Conservation (phyloP, 2,797 vertebrate species). For the Varecia variegata region DNA sequence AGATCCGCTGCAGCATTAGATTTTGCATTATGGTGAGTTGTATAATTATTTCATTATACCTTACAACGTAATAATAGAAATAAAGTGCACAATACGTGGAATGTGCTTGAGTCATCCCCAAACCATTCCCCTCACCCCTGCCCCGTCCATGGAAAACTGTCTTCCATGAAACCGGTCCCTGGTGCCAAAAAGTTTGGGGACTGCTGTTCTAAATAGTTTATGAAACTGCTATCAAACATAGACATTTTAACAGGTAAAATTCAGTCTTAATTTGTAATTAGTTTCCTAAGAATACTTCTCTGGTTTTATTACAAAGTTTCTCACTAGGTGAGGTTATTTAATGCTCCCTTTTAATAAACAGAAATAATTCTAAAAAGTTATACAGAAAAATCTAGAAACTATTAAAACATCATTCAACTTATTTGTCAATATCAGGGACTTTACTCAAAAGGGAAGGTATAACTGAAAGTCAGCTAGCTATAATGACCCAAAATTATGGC, state of each 20-base stretch:
- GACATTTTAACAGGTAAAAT: neutral
- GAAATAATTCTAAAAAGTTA: constrained; percentile 35
- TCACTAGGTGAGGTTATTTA: neutral
- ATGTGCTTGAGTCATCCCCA: no score
- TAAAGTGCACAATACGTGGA: no score
- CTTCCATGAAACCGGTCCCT: no score
- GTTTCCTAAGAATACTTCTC: constrained; percentile 10
- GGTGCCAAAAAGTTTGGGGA: no score
- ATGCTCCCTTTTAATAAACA: constrained; percentile 1
- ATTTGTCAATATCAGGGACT: neutral
- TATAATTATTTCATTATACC: no score
- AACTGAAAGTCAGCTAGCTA: constrained; percentile 29
- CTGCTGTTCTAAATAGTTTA: neutral
- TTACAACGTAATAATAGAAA: no score
- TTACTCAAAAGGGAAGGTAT: constrained; percentile 17
- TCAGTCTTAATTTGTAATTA: neutral
- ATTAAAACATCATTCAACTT: neutral
- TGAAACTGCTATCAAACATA: neutral
- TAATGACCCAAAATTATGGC: neutral
- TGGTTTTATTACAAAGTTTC: neutral
- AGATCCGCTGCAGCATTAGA: no score
- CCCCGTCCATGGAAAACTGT: no score
- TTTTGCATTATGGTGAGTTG: no score
- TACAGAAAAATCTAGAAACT: neutral
- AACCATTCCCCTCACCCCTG: no score